A percentile compares a stretch with the other conserved stretches of the same genome.
These are phyloP conservation scores for Stichopus chloronotus DNA, from an alignment of 35 echinoderm and acorn worm species.

Conservation along the genomic window DNA sequence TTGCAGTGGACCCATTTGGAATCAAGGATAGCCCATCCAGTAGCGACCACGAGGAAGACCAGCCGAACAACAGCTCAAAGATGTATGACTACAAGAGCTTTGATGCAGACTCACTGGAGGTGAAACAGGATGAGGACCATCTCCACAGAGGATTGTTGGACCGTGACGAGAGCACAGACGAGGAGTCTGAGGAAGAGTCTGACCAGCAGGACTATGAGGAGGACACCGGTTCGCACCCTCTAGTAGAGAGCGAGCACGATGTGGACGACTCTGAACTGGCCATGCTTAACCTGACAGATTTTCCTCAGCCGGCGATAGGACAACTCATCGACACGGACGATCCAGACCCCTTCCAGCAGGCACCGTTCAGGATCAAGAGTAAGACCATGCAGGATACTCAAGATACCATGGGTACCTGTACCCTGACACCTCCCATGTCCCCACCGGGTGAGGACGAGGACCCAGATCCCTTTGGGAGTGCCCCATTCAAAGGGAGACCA, in stretches of 20 bases:
- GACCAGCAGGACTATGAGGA: conserved; percentile 78
- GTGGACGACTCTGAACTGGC: conserved; percentile 87
- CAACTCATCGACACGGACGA: conserved; percentile 81
- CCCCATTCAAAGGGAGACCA: conserved; percentile 72
- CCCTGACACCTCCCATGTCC: conserved; percentile 94
- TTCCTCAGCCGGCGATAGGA: conserved; percentile 76
- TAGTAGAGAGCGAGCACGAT: conserved; percentile 74
- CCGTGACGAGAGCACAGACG: conserved; percentile 57
- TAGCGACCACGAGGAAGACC: conserved; percentile 75
- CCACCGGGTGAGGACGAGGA: conserved; percentile 82
- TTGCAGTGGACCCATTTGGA: conserved; percentile 75
- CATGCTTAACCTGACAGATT: conserved; percentile 78
- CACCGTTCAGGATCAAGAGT: conserved; percentile 73
- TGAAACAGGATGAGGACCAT: conserved; percentile 79
- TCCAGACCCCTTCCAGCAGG: conserved; percentile 76
- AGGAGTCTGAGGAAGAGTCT: conserved; percentile 67
- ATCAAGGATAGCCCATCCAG: conserved; percentile 71
- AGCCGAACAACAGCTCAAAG: conserved; percentile 46
- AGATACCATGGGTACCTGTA: conserved; percentile 78
- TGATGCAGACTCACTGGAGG: conserved; percentile 72
- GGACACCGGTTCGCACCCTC: conserved; percentile 44
- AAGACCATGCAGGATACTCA: conserved; percentile 49
- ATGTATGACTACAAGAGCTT: conserved; percentile 82
- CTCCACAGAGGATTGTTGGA: conserved; percentile 80
- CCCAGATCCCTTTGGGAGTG: conserved; percentile 77